A percentile compares a stretch with the other conserved stretches of the same genome.
These are phyloP conservation scores for Phalloptychus januarius DNA, from an alignment of 2,797 vertebrate genomes.

Conservation along the genomic window DNA sequence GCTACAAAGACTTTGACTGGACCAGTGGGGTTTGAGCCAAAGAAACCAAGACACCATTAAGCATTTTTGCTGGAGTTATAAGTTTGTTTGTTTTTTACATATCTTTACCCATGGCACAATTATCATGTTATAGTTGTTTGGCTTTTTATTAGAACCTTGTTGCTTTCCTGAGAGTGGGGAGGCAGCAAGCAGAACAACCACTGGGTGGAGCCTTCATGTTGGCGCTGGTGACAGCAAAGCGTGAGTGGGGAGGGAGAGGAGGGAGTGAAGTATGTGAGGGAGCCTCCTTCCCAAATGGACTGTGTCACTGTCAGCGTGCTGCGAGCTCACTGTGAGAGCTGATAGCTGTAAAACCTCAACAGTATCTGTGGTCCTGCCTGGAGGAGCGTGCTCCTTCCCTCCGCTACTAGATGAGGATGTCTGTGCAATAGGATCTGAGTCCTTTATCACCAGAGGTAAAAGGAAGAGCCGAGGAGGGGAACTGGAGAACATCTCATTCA, in stretches of 20 bases:
- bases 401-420: slow-evolving; percentile 45
- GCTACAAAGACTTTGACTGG: background rate
- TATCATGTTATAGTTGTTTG: background rate
- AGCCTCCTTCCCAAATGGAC: slow-evolving; percentile 67
- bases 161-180: background rate
- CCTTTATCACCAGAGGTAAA: slow-evolving; percentile 14
- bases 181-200: slow-evolving; percentile 66
- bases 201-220: slow-evolving; percentile 79
- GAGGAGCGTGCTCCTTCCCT: slow-evolving; percentile 56
- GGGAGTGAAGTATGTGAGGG: slow-evolving; percentile 52
- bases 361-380: slow-evolving; percentile 30
- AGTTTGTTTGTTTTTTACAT: background rate
- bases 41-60: background rate
- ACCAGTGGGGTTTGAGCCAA: background rate
- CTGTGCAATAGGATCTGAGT: slow-evolving; percentile 35
- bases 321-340: slow-evolving; percentile 55
- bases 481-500: slow-evolving; percentile 47
- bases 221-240: slow-evolving; percentile 49
- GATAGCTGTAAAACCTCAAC: slow-evolving; percentile 36
- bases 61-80: background rate
- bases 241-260: slow-evolving; percentile 23
- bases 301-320: slow-evolving; percentile 64
- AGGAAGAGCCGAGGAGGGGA: slow-evolving; percentile 22
- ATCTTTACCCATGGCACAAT: background rate
- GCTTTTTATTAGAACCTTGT: background rate